Base-by-base conservation (phyloP, 2,888 invertebrate species). In the Temnothorax ravouxi region DNA sequence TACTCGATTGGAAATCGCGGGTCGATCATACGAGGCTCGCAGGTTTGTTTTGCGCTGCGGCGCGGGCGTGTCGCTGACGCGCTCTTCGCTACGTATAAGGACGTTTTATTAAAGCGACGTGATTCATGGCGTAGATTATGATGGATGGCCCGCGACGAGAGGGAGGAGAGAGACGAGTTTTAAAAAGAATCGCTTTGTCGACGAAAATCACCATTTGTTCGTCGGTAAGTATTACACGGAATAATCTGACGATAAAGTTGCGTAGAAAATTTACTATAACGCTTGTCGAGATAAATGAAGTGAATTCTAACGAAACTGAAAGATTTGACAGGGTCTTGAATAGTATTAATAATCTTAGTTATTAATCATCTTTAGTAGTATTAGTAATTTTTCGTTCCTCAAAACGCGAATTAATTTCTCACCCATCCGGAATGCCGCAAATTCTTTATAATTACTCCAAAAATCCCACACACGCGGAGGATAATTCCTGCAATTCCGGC, bases 1-100 rank as follows among this genome's bases (percentile, higher is more conserved):
- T 59, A 79, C 79, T 72, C 79, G 79, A 80, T 80, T 80, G 79
- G 72, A 80, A 80, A 80, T 80, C 79, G 54, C 54, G 50, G 18
- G 3, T 56, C 59, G 71, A 79, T 71, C 71, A 44, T 34, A 25
- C 64, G 41, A 61, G n/a, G 6, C 44, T 21, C 47, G 44, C 15
- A n/a, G 79, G 47, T 71, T 79, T 79, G 79, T 79, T 79, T 77
- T 79, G 21, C 47, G 64, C 34, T 47, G 34, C 34, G 34, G 5
- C 34, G 34, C 50, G 52, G 54, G 25, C 21, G 71, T 79, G 71
- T 59, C 79, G 47, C 38, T 71, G 72, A 80, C 79, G 59, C 72
- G 59, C 59, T 80, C 59, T 47, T 59, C 59, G 71, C 38, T 50
- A 15, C 62, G 72, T 38, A 47, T 47, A 71, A 59, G 79, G 56